Percentiles rank a stretch among this genome's conserved stretches.
Evolutionary conservation across 2,113 vertebrate species (phyloP).

Genomic region (Siphamia tubifer): DNA sequence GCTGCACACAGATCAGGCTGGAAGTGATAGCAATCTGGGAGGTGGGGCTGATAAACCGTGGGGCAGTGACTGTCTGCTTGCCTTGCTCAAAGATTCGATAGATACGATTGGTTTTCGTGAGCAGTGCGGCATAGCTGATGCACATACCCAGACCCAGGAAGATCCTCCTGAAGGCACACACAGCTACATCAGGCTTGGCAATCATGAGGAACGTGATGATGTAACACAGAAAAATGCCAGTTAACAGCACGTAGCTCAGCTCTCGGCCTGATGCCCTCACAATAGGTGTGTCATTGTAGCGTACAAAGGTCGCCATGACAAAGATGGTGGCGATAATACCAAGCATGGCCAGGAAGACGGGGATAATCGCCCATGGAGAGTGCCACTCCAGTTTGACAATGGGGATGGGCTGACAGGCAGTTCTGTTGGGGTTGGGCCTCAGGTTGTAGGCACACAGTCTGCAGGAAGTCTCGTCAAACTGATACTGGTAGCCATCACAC

Average conservation of each 20-base stretch:
- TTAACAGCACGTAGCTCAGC: constrained; percentile 77
- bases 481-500: constrained; percentile 77
- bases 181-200: constrained; percentile 71
- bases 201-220: constrained; percentile 80
- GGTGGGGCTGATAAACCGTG: constrained; percentile 77
- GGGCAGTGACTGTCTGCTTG: constrained; percentile 76
- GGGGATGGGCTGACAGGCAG: constrained; percentile 74
- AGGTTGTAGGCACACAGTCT: constrained; percentile 73
- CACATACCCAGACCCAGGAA: constrained; percentile 79
- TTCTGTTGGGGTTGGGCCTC: constrained; percentile 73
- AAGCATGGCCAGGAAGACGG: constrained; percentile 75
- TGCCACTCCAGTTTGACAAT: constrained; percentile 78
- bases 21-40: constrained; percentile 78
- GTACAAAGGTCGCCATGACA: constrained; percentile 75
- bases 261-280: constrained; percentile 74
- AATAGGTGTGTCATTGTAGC: constrained; percentile 75
- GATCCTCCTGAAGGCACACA: constrained; percentile 77
- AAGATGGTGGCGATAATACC: constrained; percentile 77
- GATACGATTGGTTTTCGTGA: constrained; percentile 78
- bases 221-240: constrained; percentile 78
- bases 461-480: constrained; percentile 75
- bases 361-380: constrained; percentile 74
- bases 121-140: constrained; percentile 78
- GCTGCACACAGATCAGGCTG: constrained; percentile 74
- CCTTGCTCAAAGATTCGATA: constrained; percentile 78